These are phyloP conservation scores for Metopia argyrocephala DNA, from an alignment of 2,888 invertebrate species.

Conservation along the genomic window DNA sequence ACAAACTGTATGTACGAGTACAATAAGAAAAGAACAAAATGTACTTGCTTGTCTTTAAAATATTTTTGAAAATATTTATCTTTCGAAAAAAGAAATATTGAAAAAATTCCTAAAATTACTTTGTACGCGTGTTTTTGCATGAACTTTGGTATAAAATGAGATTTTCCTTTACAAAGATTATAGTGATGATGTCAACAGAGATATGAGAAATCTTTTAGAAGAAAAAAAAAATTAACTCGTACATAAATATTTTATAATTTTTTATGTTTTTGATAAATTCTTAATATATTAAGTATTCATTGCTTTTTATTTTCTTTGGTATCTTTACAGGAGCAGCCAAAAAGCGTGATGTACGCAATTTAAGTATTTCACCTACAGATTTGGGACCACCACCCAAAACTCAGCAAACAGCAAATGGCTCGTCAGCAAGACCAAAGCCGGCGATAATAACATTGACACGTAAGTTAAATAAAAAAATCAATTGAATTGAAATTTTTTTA, in stretches of 20 bases:
- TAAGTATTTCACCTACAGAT: constrained; percentile 79
- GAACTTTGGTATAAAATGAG: constrained; percentile 1
- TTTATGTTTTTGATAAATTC: constrained; percentile 18
- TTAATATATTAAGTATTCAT: too few species aligned
- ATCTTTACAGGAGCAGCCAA: constrained; percentile 77
- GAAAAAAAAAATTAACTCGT: too few species aligned
- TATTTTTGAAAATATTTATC: neutral
- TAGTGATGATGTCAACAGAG: neutral
- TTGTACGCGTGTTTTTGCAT: constrained; percentile 32
- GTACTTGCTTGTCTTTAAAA: neutral
- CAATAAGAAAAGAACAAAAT: neutral
- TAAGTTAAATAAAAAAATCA: constrained; percentile 70
- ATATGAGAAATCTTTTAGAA: too few species aligned
- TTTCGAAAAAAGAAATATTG: neutral
- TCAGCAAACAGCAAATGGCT: constrained; percentile 76
- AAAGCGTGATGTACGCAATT: constrained; percentile 79
- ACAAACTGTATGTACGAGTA: neutral
- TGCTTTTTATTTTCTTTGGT: constrained; percentile 1
- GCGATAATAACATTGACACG: constrained; percentile 73
- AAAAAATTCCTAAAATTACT: constrained; percentile 16
- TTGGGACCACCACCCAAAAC: constrained; percentile 79
- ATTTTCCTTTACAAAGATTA: neutral
- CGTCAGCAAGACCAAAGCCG: constrained; percentile 74
- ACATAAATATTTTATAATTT: neutral
- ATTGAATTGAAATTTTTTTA: neutral